Evolutionary conservation across 2,113 vertebrate genomes (phyloP).

Genomic region (mouse (Mus musculus)): DNA sequence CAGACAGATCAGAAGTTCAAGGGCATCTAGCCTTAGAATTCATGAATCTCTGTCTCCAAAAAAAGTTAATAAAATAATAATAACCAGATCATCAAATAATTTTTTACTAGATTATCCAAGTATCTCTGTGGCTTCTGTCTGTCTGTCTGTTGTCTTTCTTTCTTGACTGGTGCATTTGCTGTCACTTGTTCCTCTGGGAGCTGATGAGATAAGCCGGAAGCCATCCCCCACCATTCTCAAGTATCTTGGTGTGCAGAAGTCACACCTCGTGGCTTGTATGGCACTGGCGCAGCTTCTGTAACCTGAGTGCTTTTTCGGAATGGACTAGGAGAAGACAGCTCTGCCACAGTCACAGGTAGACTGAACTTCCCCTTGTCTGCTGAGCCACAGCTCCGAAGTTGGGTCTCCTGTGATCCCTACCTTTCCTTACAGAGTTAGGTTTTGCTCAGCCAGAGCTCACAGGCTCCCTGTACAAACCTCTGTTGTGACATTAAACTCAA

Average conservation of each 20-base stretch:
- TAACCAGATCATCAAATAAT: constrained; percentile 1
- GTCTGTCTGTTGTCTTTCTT: neutral
- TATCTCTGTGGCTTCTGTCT: neutral
- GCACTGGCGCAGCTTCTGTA: neutral
- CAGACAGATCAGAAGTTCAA: too few relatives aligned
- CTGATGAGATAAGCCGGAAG: neutral
- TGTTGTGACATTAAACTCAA: neutral
- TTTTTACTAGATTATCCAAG: constrained; percentile 20
- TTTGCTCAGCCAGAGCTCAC: neutral
- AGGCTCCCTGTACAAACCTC: constrained; percentile 7
- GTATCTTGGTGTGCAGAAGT: neutral
- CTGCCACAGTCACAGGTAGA: neutral
- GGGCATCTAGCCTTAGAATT: neutral
- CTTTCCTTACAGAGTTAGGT: neutral
- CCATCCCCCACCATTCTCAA: neutral
- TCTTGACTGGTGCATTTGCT: constrained; percentile 5
- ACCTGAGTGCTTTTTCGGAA: neutral
- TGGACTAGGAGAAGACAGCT: neutral
- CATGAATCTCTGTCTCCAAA: neutral
- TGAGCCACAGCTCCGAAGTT: neutral
- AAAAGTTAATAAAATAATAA: neutral
- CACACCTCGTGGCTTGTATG: neutral
- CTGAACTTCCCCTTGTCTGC: neutral
- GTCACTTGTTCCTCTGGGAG: constrained; percentile 45
- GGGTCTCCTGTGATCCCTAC: neutral